Base-by-base conservation (phyloP, 2,888 invertebrate genomes). In the Drosophila paracracens region DNA sequence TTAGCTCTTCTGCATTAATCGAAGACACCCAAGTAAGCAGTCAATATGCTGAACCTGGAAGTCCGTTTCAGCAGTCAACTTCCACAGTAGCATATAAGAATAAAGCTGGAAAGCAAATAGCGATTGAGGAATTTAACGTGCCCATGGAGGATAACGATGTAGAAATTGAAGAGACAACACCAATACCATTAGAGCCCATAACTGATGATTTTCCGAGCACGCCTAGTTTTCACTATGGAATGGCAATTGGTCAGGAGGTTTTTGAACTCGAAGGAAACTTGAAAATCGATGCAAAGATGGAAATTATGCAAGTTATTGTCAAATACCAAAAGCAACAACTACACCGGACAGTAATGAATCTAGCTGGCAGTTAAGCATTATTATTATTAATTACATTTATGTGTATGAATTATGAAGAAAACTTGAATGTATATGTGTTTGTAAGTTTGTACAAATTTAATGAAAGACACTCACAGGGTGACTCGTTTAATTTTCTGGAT, bases 201-300 rank as follows among this genome's bases (percentile, higher is more conserved):
- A 43, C 64, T 29, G 79, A 76, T 7, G 79, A 72, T 4, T 58
- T 52, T 10, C 62, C 72, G 8, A 72, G 56, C 21, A 64, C 69
- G 2, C 68, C 78, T 2, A 79, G 76, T 27, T 79, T 72, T 27
- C 78, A 79, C 35, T 79, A 76, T 64, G 78, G 78, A 46, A 79
- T 79, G 75, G 80, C 79, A 0, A 35, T 80, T 61, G 79, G 80
- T 11, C 80, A 80, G 50, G 79, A 80, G 51, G 74, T 80, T n/a
- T 80, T 71, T 27, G 79, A 80, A 43, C 64, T 80, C 6, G 74
- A 71, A 1, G 79, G 56, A 27, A 74, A 38, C 18, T 64, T 80
- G 4, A 80, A 74, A 56, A 77, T 80, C 36, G 79, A 80, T 51
- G 79, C 79, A 6, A 80, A 80, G 27, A 74, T 80, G 77, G 79